A percentile compares a stretch with the other conserved stretches of the same genome.
Conservation (phyloP, 92 coral and sea anemone species). For the Porites rus region DNA sequence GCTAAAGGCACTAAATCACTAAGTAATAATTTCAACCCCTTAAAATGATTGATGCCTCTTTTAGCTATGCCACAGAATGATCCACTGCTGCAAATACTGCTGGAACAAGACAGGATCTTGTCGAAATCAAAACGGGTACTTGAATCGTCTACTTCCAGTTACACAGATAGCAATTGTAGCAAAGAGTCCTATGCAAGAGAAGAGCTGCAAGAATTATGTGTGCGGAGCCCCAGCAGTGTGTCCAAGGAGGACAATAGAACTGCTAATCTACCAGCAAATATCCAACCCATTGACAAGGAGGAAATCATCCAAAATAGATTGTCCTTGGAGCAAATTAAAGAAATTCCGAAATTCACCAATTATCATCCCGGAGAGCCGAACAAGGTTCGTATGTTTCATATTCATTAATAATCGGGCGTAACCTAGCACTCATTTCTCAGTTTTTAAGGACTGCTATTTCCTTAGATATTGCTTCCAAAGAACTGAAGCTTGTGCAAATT, state of each 20-base stretch:
- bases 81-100: slow-evolving; percentile 55
- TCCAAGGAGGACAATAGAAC: background rate
- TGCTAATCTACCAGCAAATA: slow-evolving; percentile 29
- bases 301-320: slow-evolving; percentile 78
- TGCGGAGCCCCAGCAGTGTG: background rate
- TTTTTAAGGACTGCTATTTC: too few species aligned
- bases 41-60: background rate
- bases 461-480: too few species aligned
- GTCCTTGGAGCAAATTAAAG: slow-evolving; percentile 78
- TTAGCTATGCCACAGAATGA: slow-evolving; percentile 52
- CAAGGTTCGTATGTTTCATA: slow-evolving; percentile 61
- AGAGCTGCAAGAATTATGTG: background rate
- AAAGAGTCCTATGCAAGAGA: background rate
- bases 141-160: background rate
- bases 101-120: slow-evolving; percentile 48
- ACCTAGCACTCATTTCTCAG: too few species aligned
- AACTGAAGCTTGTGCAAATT: too few species aligned
- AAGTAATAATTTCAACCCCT: too few species aligned
- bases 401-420: background rate
- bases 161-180: background rate
- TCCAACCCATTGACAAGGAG: slow-evolving; percentile 74
- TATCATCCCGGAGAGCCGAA: slow-evolving; percentile 85
- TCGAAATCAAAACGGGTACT: slow-evolving; percentile 21
- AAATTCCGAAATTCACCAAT: slow-evolving; percentile 80
- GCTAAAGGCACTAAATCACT: too few species aligned